Evolutionary conservation across 2,113 vertebrate species (phyloP), one percentile per base, ranked within the genome.

Genomic region (Rostratula benghalensis): DNA sequence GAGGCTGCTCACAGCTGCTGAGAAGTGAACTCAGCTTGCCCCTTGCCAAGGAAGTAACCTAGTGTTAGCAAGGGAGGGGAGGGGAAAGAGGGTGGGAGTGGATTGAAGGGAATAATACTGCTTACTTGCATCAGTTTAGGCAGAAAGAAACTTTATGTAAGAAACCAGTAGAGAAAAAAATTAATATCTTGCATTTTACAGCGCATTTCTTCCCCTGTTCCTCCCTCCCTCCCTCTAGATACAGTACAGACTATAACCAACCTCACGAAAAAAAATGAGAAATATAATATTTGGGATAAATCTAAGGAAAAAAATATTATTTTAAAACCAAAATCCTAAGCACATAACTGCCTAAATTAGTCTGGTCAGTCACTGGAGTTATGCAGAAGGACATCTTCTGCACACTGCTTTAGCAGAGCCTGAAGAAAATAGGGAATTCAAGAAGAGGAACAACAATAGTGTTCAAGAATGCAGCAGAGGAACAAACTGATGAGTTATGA

Each of bases 1-100:
- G 69, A 56, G 65, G 82, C 46, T 85, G 74, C 65, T 76, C 59
- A 30, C 14, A 56, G 76, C 3, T 7, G 1, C 28, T 8, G 57
- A 46, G 65, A 56, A 80, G 53, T 7, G 39, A 71, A 53, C 30
- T 88, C 75, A 39, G 46, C 9, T 37, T 17, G 28, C 23, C 30
- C 0, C 0, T 31, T 50, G 43, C 51, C 0, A 4, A 56, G 30
- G 33, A 63, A 63, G 69, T 67, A 59, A 14, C 21, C 41, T 24
- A 13, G 13, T 37, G 37, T n/a, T 61, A 70, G 46, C 24, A 78
- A 82, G 23, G 28, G 48, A 84, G 11, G 39, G 21, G 41, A 69
- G 33, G 68, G 23, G 17, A 48, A 13, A 60, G 54, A 9, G 41
- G 4, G 33, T 68, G 21, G 35, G 39, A 68, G 12, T 15, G 8